Percentiles rank a stretch among this genome's conserved stretches.
These are phyloP conservation scores for Rhingia rostrata DNA, from an alignment of 2,888 invertebrate genomes.

Conservation along the genomic window DNA sequence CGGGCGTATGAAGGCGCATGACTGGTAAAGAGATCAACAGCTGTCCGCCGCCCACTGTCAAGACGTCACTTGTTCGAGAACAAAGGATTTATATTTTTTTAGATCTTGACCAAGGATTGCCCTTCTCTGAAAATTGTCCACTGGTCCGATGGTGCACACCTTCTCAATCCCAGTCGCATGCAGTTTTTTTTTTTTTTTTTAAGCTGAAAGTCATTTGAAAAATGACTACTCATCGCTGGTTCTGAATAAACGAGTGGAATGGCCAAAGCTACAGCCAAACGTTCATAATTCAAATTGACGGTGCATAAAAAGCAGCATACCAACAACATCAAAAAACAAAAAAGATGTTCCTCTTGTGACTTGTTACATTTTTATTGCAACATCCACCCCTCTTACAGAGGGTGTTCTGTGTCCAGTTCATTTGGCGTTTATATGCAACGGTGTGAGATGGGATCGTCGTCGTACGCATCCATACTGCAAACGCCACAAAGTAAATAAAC, in stretches of 20 bases:
- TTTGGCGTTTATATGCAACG: slow-evolving; percentile 19
- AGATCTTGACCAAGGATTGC: slow-evolving; percentile 3
- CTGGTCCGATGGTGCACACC: slow-evolving; percentile 39
- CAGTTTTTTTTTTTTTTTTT: background rate
- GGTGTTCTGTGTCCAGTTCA: slow-evolving; percentile 26
- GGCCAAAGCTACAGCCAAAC: background rate
- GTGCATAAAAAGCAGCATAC: slow-evolving; percentile 7
- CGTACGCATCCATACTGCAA: slow-evolving; percentile 30
- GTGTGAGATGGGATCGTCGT: background rate
- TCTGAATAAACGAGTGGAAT: background rate
- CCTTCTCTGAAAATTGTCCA: slow-evolving; percentile 25
- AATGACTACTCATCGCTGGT: slow-evolving; percentile 1
- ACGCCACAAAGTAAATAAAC: slow-evolving; percentile 62
- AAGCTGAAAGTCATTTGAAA: slow-evolving; percentile 34
- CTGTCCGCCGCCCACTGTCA: slow-evolving; percentile 51
- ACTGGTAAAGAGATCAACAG: slow-evolving; percentile 50
- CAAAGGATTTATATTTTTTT: slow-evolving; percentile 1
- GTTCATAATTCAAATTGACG: slow-evolving; percentile 58
- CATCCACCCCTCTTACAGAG: background rate
- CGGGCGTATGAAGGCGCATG: background rate
- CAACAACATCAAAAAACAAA: background rate
- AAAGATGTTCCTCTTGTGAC: slow-evolving; percentile 6
- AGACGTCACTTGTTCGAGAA: slow-evolving; percentile 22
- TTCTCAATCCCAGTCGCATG: slow-evolving; percentile 7
- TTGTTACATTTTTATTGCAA: slow-evolving; percentile 11